Evolutionary conservation across 2,888 invertebrate genomes (phyloP), one percentile per base, ranked within the genome.

Genomic region (Orthosia gothica): DNA sequence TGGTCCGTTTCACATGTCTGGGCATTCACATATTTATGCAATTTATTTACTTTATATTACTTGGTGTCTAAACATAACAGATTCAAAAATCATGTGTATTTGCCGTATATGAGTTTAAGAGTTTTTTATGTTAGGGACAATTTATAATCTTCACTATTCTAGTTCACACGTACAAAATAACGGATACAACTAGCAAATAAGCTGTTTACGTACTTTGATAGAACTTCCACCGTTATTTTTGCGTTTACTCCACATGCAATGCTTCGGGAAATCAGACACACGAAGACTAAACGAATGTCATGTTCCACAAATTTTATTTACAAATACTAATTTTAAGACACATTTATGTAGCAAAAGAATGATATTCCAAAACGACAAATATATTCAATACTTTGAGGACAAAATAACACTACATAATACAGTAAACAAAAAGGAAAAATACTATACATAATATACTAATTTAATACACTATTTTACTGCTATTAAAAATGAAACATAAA

Each of bases 1-100:
- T 90, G 91, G 89, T 84, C 89, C 83, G 90, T 88, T 92, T 91
- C 89, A 89, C 90, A 90, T 89, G 88, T 84, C 74, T 59, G 52
- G 52, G 61, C 57, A 61, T 68, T 52, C 62, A 66, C 50, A 65
- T 72, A 40, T 59, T 11, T 59, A 72, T 18, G 50, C 59, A 72
- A 45, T 70, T 52, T 26, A 71, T 45, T 58, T 67, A 59, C 32
- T 57, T 63, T 47, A 55, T 50, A 32, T 59, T 40, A 5, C 9
- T 32, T 18, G 5, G 12, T 23, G 13, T 58, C 18, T 12, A 23
- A 16, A 52, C 16, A 20, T 26, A 52, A 61, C 32, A 26, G 32
- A 40, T 74, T 7, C 23, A 26, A 45, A 47, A 52, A 18, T 15
- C 16, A 23, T 32, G 3, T 23, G 4, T 67, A 32, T 40, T 59